Evolutionary conservation across 2,113 vertebrate genomes (phyloP), one percentile per base, ranked within the genome.

Genomic region (Solenodon paradoxus): DNA sequence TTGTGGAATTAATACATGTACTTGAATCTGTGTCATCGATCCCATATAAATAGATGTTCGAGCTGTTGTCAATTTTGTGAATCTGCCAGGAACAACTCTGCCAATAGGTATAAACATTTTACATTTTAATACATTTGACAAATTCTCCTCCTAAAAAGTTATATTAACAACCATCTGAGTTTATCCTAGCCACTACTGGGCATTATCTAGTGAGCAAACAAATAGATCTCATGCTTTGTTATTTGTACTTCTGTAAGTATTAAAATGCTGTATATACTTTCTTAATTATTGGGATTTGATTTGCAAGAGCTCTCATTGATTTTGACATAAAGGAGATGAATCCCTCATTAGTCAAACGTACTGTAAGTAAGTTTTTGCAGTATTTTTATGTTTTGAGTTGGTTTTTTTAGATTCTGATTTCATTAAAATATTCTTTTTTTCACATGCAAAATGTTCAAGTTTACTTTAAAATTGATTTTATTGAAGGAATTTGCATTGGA

Each of bases 21-120:
- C 49, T 68, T 28, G 66, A 53, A 75, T 80, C 32, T 69, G 57
- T 57, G 75, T 94, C 71, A 35, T 38, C 63, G 38, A 84, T 79
- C 20, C 80, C 38, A 16, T 74, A 30, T 69, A 74, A 83, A 63
- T 38, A 92, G 38, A 51, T 47, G 47, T 47, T 72, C 63, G 81
- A 90, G 38, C 64, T 94, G 53, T 72, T 88, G 78, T 86, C 75
- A 87, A 0, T 61, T 89, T 92, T 49, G 11, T 16, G n/a, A 87
- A 72, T 49, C 49, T 30, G 28, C 49, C 53, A 77, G 53, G 38
- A 71, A 80, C 80, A 40, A 74, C 47, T 86, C 53, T 92, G 74
- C 40, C 72, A 81, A 59, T 47, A 59, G 57, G 16, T 82, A 40
- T 66, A 89, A 57, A 57, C 92, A 93, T 72, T 86, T 95, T 81